A percentile compares a stretch with the other conserved stretches of the same genome.
These are phyloP conservation scores for Chromis chromis DNA, from an alignment of 2,797 vertebrate species.

Conservation along the genomic window DNA sequence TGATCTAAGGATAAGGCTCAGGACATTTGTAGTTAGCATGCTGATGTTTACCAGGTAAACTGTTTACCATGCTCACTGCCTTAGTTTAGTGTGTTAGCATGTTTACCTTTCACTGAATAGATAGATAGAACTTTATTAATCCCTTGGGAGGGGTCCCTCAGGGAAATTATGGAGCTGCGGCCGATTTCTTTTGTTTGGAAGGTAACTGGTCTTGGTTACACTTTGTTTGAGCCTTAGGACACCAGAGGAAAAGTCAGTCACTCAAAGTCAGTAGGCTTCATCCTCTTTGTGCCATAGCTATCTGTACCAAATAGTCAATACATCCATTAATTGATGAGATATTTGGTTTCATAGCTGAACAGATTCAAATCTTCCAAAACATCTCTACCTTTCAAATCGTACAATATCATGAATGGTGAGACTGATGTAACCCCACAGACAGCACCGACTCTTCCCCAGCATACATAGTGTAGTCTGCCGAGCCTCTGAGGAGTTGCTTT, in stretches of 20 bases:
- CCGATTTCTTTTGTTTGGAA: no score
- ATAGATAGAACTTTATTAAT: no score
- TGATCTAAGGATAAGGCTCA: no score
- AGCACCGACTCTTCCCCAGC: slow-evolving; percentile 1
- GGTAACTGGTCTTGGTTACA: no score
- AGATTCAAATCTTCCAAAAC: background rate
- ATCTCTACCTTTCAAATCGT: background rate
- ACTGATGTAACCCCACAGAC: background rate
- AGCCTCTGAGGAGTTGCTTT: slow-evolving; percentile 23
- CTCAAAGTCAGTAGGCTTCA: background rate
- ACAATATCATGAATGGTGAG: background rate
- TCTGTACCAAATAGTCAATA: no score
- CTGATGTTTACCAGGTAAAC: no score
- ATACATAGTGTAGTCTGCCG: background rate
- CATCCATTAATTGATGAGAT: background rate
- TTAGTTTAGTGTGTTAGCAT: no score
- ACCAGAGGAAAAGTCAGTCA: background rate
- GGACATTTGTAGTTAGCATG: no score
- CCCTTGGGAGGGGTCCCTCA: no score
- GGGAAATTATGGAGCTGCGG: no score
- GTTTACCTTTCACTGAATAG: no score
- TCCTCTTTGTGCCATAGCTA: background rate
- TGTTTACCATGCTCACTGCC: no score
- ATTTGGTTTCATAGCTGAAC: background rate
- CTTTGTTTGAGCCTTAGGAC: background rate